Conservation (phyloP, 1,140 invertebrate species). For the Rhopalosiphum padi region DNA sequence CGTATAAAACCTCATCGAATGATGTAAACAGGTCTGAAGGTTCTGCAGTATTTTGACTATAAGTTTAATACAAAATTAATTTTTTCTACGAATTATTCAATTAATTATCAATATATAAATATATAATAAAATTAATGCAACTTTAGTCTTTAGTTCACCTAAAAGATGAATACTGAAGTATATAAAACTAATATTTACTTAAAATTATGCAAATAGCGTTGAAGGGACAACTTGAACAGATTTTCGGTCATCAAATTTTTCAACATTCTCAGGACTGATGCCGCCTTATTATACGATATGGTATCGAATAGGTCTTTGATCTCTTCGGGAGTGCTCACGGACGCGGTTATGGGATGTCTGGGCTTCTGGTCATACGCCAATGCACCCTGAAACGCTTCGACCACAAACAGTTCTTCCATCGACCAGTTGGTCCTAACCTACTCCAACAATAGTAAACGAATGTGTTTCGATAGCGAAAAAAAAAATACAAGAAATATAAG, state of each 20-base stretch:
- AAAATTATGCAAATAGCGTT: background rate
- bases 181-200: background rate
- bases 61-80: background rate
- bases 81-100: background rate
- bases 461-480: background rate
- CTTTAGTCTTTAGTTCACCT: too few species aligned
- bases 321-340: background rate
- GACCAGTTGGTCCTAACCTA: background rate
- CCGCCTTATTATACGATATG: constrained; percentile 23
- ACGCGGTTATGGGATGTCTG: constrained; percentile 21
- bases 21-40: background rate
- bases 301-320: background rate
- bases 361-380: background rate
- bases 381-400: background rate
- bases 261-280: background rate
- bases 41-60: background rate
- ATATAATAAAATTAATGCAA: background rate
- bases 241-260: background rate
- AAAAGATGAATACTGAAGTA: too few species aligned
- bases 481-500: too few species aligned
- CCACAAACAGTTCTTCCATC: constrained; percentile 17
- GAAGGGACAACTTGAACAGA: background rate
- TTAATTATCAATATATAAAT: background rate
- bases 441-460: background rate
- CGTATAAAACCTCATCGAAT: background rate